Evolutionary conservation across 2,888 invertebrate species (phyloP).

Genomic region (Tetragnatha montana): DNA sequence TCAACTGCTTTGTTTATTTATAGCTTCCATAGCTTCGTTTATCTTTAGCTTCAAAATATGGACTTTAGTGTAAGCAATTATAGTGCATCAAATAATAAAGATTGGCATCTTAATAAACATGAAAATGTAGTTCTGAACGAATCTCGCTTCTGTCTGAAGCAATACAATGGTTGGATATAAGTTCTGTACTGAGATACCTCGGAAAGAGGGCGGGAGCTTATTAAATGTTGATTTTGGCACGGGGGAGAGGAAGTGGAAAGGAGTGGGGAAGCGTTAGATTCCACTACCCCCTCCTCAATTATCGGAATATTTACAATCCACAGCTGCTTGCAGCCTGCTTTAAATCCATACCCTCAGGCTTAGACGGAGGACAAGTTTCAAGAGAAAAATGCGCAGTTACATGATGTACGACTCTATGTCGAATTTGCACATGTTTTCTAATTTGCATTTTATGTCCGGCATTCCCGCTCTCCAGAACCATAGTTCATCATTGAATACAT

Average conservation of each 20-base stretch:
- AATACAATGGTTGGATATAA: background rate
- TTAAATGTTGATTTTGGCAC: no score
- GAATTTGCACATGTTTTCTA: no score
- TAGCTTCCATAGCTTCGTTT: no score
- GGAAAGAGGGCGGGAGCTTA: no score
- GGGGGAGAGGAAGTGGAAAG: no score
- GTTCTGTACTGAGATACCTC: background rate
- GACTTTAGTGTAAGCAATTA: no score
- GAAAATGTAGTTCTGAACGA: background rate
- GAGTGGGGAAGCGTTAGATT: background rate
- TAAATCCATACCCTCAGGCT: background rate
- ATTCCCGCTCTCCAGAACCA: background rate
- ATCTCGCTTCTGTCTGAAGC: background rate
- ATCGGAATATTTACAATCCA: background rate
- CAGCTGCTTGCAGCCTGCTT: background rate
- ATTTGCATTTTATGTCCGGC: no score
- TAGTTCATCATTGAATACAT: no score
- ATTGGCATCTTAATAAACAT: no score
- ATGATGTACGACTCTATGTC: background rate
- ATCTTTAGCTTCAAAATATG: no score
- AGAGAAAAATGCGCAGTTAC: background rate
- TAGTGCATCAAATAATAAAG: no score
- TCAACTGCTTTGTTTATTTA: no score
- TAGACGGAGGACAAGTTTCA: background rate
- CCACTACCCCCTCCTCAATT: background rate